A percentile compares a stretch with the other conserved stretches of the same genome.
Evolutionary conservation across 2,888 invertebrate genomes (phyloP).

Genomic region (Monopis laevigella): DNA sequence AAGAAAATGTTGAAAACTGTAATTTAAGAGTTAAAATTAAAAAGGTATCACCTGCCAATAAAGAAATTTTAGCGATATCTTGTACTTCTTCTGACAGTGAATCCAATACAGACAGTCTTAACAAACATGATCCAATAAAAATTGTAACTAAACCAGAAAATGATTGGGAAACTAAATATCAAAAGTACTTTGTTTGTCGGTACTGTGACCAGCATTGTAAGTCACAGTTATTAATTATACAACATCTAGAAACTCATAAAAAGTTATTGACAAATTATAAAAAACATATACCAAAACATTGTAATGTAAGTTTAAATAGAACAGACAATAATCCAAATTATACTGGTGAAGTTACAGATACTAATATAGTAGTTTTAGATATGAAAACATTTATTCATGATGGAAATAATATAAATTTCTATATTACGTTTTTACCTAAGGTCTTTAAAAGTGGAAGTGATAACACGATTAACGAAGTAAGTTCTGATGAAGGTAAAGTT

Average conservation of each 20-base stretch:
- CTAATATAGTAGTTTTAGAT: conserved; percentile 2
- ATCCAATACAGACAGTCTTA: neutral
- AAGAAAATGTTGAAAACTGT: no score
- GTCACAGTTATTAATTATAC: neutral
- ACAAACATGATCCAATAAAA: neutral
- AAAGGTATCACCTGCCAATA: no score
- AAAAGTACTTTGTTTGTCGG: conserved; percentile 9
- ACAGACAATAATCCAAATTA: conserved; percentile 34
- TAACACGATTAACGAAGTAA: no score
- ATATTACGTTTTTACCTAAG: conserved; percentile 7
- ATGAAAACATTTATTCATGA: neutral
- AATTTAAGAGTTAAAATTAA: no score
- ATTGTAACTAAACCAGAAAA: neutral
- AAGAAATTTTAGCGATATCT: no score
- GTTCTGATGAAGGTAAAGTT: no score
- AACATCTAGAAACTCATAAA: conserved; percentile 25
- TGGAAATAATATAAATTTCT: conserved; percentile 6
- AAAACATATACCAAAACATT: conserved; percentile 27
- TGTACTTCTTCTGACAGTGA: neutral
- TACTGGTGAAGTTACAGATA: conserved; percentile 23
- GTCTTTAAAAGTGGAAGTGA: no score
- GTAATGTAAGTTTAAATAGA: conserved; percentile 33
- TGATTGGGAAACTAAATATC: conserved; percentile 1
- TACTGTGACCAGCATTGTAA: conserved; percentile 9
- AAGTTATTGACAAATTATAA: conserved; percentile 24